A percentile compares a stretch with the other conserved stretches of the same genome.
Evolutionary conservation across 1,140 invertebrate species (phyloP).

Genomic region (Chionoecetes opilio): DNA sequence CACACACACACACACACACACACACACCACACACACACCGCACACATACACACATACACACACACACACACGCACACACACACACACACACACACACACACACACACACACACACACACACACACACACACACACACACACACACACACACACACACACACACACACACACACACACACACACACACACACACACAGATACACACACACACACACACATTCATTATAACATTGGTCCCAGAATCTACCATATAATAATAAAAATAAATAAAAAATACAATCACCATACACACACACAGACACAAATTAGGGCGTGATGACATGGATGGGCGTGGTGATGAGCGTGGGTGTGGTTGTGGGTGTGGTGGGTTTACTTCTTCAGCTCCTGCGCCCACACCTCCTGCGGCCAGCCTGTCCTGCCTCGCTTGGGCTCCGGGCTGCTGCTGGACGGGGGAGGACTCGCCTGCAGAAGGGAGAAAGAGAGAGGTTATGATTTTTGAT

Average conservation of each 20-base stretch:
- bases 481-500: neutral
- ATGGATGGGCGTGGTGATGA: neutral
- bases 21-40: no score
- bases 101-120: no score
- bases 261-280: no score
- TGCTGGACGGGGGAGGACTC: conserved; percentile 43
- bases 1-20: no score
- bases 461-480: neutral
- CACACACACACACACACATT: neutral
- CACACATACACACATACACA: no score
- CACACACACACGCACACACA: no score
- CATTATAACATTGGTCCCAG: neutral
- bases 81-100: no score
- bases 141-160: no score
- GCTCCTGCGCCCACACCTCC: conserved; percentile 76
- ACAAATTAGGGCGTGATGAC: neutral
- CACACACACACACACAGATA: no score
- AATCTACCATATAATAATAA: no score
- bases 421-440: conserved; percentile 65
- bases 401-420: conserved; percentile 74
- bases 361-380: conserved; percentile 68
- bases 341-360: conserved; percentile 39
- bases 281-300: neutral
- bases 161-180: no score
- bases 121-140: no score